These are phyloP conservation scores for Oeneis ivallda DNA, from an alignment of 2,888 invertebrate genomes.

Conservation along the genomic window DNA sequence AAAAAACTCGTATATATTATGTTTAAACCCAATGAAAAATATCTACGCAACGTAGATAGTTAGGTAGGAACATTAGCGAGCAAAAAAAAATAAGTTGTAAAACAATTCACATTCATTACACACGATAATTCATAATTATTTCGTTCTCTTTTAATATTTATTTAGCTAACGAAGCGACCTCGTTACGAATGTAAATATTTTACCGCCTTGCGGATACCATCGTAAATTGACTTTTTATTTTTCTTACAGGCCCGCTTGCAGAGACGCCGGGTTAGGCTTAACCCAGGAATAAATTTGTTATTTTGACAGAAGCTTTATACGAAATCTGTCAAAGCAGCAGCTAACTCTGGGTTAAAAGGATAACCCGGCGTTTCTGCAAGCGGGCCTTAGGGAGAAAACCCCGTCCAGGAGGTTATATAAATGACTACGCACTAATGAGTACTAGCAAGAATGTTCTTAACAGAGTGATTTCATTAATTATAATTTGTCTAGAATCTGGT, in stretches of 20 bases:
- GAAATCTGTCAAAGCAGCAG: too few relatives aligned
- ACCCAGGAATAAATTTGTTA: too few relatives aligned
- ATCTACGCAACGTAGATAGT: background rate
- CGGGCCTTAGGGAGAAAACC: too few relatives aligned
- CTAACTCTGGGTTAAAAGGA: too few relatives aligned
- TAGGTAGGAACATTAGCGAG: background rate
- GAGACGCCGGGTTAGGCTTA: too few relatives aligned
- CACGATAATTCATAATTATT: conserved; percentile 2
- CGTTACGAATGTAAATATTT: conserved; percentile 41
- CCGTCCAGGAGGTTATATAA: background rate
- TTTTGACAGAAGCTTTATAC: too few relatives aligned
- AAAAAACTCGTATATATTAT: too few relatives aligned
- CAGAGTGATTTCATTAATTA: too few relatives aligned
- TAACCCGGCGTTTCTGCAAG: too few relatives aligned
- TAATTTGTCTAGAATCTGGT: too few relatives aligned
- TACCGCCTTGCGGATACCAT: conserved; percentile 33
- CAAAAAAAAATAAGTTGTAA: background rate
- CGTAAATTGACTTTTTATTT: conserved; percentile 31
- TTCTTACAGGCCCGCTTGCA: conserved; percentile 25
- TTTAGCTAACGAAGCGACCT: conserved; percentile 35
- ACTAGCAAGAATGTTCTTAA: too few relatives aligned
- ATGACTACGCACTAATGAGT: too few relatives aligned
- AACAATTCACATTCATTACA: conserved; percentile 5
- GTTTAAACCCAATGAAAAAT: background rate
- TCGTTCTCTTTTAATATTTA: conserved; percentile 28